These are phyloP conservation scores for Crambe crambe DNA, from an alignment of 37 sponge, comb jelly and placozoan species.

Conservation along the genomic window DNA sequence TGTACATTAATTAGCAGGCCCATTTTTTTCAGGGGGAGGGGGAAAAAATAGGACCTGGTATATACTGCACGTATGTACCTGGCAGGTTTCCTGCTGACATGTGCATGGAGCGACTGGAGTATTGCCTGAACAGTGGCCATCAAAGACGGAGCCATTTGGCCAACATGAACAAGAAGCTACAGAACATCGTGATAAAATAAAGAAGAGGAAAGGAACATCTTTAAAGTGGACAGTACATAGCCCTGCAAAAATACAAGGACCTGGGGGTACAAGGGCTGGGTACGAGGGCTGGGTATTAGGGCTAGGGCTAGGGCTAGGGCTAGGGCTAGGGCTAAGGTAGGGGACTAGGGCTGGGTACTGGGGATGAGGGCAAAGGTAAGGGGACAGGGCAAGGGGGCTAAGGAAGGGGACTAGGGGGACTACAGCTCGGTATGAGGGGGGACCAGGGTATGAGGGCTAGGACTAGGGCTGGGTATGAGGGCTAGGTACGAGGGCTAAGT, in stretches of 20 bases:
- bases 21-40: too few relatives aligned
- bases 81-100: background rate
- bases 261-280: background rate
- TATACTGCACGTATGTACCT: background rate
- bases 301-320: background rate
- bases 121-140: background rate
- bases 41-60: background rate
- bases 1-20: too few relatives aligned
- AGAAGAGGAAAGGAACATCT: background rate
- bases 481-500: too few relatives aligned
- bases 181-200: background rate
- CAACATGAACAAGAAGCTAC: conserved; percentile 19
- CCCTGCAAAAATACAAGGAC: background rate
- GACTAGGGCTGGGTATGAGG: too few relatives aligned
- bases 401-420: too few relatives aligned
- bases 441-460: too few relatives aligned
- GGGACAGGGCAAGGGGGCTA: too few relatives aligned
- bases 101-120: background rate
- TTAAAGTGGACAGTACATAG: background rate
- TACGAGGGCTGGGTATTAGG: background rate
- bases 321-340: background rate
- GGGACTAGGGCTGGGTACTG: background rate
- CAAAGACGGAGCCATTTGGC: background rate
- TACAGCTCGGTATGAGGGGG: too few relatives aligned
- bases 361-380: too few relatives aligned